Evolutionary conservation across 2,113 vertebrate genomes (phyloP).

Genomic region (Poicephalus gulielmi): DNA sequence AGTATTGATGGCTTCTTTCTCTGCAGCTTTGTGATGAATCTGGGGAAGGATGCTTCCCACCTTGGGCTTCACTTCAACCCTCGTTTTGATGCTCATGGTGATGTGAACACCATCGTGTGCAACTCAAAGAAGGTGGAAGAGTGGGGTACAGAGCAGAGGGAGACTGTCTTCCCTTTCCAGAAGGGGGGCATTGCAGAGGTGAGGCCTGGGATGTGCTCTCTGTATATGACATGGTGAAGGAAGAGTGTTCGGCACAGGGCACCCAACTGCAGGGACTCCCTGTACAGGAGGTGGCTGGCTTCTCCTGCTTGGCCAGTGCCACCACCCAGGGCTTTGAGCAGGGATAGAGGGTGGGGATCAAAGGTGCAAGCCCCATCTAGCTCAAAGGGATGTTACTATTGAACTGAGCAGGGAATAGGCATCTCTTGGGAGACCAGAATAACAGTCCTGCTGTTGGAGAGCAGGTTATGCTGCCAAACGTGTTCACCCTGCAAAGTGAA

Average conservation of each 20-base stretch:
- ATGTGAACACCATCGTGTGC: conserved; percentile 82
- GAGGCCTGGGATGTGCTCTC: background rate
- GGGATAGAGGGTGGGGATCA: background rate
- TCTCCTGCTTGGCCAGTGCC: background rate
- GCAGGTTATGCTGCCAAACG: background rate
- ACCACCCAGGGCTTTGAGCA: background rate
- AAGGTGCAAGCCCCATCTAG: background rate
- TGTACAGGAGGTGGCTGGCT: background rate
- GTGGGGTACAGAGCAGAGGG: conserved; percentile 87
- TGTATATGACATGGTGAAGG: background rate
- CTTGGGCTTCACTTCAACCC: conserved; percentile 89
- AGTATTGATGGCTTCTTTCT: background rate
- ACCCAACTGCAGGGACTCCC: background rate
- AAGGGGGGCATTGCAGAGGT: conserved; percentile 80
- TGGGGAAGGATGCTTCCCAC: conserved; percentile 77
- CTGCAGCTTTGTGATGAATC: conserved; percentile 86
- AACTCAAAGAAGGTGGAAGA: conserved; percentile 82
- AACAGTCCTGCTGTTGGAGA: background rate
- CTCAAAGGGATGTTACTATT: background rate
- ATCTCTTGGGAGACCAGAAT: background rate
- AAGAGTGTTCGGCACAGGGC: background rate
- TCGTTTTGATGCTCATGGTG: conserved; percentile 80
- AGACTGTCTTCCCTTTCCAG: conserved; percentile 81
- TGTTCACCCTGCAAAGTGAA: background rate
- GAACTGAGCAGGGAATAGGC: background rate